phyloP scores from a whole-genome alignment of 2,797 vertebrate species.

The Sebastes diploproa region DNA sequence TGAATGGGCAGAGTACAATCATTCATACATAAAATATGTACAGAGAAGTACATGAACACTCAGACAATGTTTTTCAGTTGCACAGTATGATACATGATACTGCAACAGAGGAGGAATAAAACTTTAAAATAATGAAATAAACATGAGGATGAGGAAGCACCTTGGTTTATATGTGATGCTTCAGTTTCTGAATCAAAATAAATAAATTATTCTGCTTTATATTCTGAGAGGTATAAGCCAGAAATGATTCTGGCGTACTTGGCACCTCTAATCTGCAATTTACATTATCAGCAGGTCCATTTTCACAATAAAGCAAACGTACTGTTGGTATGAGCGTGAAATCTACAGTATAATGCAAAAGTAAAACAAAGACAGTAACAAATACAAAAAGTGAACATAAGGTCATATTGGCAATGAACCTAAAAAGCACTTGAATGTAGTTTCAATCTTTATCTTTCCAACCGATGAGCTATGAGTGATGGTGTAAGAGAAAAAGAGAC shows the following conservation, averaged over 20 bases:
- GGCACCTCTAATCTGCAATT: constrained; percentile 45
- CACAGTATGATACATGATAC: constrained; percentile 34
- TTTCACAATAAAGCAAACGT: constrained; percentile 53
- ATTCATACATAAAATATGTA: constrained; percentile 74
- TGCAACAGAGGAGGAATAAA: constrained; percentile 23
- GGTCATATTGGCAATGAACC: constrained; percentile 59
- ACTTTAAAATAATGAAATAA: constrained; percentile 2
- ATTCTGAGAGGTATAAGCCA: constrained; percentile 22
- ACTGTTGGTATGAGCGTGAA: constrained; percentile 18
- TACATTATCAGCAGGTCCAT: constrained; percentile 52
- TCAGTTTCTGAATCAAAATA: constrained; percentile 23
- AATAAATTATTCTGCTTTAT: constrained; percentile 24
- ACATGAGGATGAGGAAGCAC: constrained; percentile 13
- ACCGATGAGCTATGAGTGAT: constrained; percentile 36
- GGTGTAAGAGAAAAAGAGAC: constrained; percentile 28
- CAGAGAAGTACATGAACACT: constrained; percentile 62
- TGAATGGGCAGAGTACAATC: constrained; percentile 80
- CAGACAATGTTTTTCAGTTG: constrained; percentile 49
- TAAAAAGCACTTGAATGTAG: constrained; percentile 66
- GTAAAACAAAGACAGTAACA: constrained; percentile 20
- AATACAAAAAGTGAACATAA: constrained; percentile 43
- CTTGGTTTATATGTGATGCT: constrained; percentile 14
- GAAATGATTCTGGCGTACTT: constrained; percentile 16
- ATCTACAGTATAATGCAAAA: constrained; percentile 27
- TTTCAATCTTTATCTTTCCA: constrained; percentile 29